These are phyloP conservation scores for Phainopepla nitens DNA, from an alignment of 2,113 vertebrate species.

Conservation along the genomic window DNA sequence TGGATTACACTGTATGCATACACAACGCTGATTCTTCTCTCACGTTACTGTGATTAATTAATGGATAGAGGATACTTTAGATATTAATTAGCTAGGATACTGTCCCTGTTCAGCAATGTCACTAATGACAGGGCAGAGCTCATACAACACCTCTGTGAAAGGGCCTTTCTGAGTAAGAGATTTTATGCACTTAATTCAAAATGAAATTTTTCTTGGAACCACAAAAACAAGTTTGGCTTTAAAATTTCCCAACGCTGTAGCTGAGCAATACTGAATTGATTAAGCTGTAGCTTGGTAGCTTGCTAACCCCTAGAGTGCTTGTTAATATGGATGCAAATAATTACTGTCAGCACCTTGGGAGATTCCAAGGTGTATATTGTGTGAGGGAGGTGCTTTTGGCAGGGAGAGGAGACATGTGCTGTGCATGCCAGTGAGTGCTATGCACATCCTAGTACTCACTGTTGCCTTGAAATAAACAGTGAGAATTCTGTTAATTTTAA, in stretches of 20 bases:
- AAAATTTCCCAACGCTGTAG: rapidly evolving
- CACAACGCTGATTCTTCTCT: background rate
- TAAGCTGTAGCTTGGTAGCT: background rate
- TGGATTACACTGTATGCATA: background rate
- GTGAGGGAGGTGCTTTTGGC: background rate
- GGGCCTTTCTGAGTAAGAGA: background rate
- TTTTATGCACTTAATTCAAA: background rate
- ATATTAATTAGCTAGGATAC: background rate
- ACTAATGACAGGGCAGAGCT: background rate
- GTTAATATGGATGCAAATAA: background rate
- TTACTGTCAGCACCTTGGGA: background rate
- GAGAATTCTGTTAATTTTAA: constrained; percentile 3
- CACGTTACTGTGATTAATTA: background rate
- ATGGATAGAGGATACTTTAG: background rate
- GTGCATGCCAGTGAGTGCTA: background rate
- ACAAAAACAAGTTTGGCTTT: background rate
- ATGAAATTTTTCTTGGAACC: background rate
- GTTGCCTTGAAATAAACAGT: background rate
- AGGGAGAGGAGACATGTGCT: background rate
- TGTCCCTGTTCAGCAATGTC: background rate
- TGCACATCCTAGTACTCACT: background rate
- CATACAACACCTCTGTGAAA: background rate
- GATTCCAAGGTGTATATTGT: background rate
- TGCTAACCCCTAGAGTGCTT: background rate
- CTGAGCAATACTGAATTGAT: background rate